A percentile compares a stretch with the other conserved stretches of the same genome.
Conservation (phyloP, 2,888 invertebrate genomes). For the Hydrotaea diabolus region DNA sequence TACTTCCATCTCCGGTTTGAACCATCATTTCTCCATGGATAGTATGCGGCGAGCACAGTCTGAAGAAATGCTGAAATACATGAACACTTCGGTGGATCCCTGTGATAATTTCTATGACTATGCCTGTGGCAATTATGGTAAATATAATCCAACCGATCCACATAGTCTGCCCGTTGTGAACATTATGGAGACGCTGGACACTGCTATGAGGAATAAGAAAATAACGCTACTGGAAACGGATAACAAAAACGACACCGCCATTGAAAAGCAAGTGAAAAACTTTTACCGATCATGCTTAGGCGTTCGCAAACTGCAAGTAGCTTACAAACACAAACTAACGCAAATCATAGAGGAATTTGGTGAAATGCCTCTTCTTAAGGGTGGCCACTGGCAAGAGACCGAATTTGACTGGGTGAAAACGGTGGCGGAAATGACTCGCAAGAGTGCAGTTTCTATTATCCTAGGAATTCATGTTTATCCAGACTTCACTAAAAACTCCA, state of each 20-base stretch:
- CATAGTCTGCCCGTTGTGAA: conserved; percentile 41
- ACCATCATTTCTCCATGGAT: too few species aligned
- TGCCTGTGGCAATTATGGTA: conserved; percentile 76
- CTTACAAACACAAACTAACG: conserved; percentile 68
- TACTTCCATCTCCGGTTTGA: too few species aligned
- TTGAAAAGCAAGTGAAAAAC: conserved; percentile 75
- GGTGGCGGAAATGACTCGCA: conserved; percentile 71
- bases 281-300: conserved; percentile 74
- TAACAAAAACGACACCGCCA: conserved; percentile 70
- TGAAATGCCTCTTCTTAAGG: conserved; percentile 76
- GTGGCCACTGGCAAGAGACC: conserved; percentile 61
- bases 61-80: conserved; percentile 74
- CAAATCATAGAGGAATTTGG: conserved; percentile 73
- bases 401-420: conserved; percentile 74
- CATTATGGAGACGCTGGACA: too few species aligned
- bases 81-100: conserved; percentile 70
- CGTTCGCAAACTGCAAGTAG: conserved; percentile 71
- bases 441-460: conserved; percentile 73
- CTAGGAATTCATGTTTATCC: conserved; percentile 71
- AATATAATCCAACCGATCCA: conserved; percentile 70
- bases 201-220: conserved; percentile 66
- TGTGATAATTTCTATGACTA: conserved; percentile 76
- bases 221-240: conserved; percentile 64
- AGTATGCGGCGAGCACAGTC: too few species aligned
- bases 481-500: conserved; percentile 72